Conservation (phyloP, 2,888 invertebrate species). For the Macrophya annulata region DNA sequence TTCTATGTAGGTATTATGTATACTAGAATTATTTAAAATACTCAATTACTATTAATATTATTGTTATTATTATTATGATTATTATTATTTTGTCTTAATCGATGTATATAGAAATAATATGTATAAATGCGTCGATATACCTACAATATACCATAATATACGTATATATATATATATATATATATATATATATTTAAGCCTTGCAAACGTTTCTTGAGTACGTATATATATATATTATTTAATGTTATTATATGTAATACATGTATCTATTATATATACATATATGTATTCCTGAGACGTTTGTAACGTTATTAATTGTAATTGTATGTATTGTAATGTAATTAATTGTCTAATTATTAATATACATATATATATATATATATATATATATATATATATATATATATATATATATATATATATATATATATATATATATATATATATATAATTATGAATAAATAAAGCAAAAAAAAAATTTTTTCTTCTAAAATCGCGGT, state of each 20-base stretch:
- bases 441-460: not conserved
- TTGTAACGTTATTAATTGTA: slow-evolving; percentile 75
- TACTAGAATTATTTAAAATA: too few species aligned
- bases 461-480: not conserved
- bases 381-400: too few species aligned
- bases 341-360: not conserved
- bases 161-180: not conserved
- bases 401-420: not conserved
- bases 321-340: slow-evolving; percentile 65
- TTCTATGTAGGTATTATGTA: not conserved
- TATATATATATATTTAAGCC: slow-evolving; percentile 57
- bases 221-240: slow-evolving; percentile 57
- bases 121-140: not conserved
- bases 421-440: not conserved
- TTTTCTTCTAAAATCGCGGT: not conserved
- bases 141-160: not conserved
- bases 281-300: slow-evolving; percentile 72
- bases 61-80: not conserved
- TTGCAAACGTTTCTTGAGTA: slow-evolving; percentile 78
- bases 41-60: not conserved
- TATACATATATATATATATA: not conserved
- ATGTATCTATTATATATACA: not conserved
- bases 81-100: not conserved
- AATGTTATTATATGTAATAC: not conserved
- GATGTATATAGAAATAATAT: not conserved